These are phyloP conservation scores for Gerris buenoi DNA, from an alignment of 1,140 invertebrate species.

Conservation along the genomic window DNA sequence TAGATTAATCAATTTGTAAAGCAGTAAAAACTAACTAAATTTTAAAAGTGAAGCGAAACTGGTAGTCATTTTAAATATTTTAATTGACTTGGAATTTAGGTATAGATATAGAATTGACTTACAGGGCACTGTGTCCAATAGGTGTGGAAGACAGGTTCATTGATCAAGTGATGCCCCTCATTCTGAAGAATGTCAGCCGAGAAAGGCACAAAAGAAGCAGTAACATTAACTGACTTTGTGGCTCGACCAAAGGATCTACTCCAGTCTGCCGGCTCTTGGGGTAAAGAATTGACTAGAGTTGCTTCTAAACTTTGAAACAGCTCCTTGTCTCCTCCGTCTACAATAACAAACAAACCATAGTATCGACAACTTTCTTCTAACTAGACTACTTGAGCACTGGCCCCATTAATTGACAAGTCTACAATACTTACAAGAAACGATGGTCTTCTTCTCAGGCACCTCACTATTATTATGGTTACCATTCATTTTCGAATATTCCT, in stretches of 20 bases:
- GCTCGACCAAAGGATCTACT: constrained; percentile 64
- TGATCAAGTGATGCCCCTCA: constrained; percentile 60
- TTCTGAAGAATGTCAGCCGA: constrained; percentile 47
- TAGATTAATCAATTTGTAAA: no score
- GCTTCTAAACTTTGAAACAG: constrained; percentile 70
- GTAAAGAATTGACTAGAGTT: constrained; percentile 57
- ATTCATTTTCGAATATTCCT: neutral
- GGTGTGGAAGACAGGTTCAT: constrained; percentile 81
- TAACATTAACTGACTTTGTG: constrained; percentile 65
- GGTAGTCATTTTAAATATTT: no score
- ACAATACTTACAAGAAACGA: constrained; percentile 37
- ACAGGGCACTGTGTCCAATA: constrained; percentile 89
- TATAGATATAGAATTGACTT: no score
- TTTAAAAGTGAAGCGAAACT: no score
- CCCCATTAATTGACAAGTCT: constrained; percentile 18
- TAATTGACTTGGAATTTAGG: no score
- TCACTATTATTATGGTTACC: neutral
- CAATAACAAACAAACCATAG: constrained; percentile 22
- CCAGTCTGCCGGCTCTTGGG: constrained; percentile 78
- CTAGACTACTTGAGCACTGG: neutral
- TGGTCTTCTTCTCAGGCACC: constrained; percentile 36
- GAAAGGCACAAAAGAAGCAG: constrained; percentile 72
- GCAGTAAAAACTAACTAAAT: no score
- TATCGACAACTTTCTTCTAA: neutral
- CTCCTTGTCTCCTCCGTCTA: constrained; percentile 76